These are phyloP conservation scores for Sisyra terminalis DNA, from an alignment of 2,888 invertebrate species.

Conservation along the genomic window DNA sequence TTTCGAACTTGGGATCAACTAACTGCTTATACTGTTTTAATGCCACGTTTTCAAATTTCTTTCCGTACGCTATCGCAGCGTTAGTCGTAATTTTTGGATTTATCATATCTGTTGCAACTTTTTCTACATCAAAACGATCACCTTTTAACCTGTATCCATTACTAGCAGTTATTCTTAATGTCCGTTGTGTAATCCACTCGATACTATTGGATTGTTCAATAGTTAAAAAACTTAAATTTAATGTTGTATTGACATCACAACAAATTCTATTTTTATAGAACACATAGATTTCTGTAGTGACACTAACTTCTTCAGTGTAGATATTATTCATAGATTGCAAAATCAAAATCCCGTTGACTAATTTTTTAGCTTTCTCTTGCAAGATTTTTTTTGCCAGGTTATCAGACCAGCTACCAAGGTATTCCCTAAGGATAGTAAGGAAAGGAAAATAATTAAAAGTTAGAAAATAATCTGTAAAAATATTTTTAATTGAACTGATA, in stretches of 20 bases:
- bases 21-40: constrained; percentile 11
- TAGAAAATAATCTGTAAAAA: too few species aligned
- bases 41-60: constrained; percentile 12
- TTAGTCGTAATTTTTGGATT: constrained; percentile 9
- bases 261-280: constrained; percentile 11
- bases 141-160: constrained; percentile 12
- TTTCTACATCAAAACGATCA: constrained; percentile 11
- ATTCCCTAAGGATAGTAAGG: too few species aligned
- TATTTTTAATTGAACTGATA: too few species aligned
- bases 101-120: constrained; percentile 11
- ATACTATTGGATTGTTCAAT: too few species aligned
- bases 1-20: constrained; percentile 8
- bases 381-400: background rate
- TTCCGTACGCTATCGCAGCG: constrained; percentile 11
- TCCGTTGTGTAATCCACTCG: too few species aligned
- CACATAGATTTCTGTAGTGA: constrained; percentile 8
- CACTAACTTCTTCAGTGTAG: constrained; percentile 7
- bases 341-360: background rate
- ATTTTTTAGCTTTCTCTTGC: background rate
- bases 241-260: constrained; percentile 10
- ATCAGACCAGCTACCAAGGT: too few species aligned
- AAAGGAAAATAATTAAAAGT: too few species aligned
- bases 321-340: constrained; percentile 7
- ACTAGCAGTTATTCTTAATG: constrained; percentile 12
- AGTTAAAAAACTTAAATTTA: too few species aligned